Conservation (phyloP, 2,113 vertebrate genomes). For the Dicrurus megarhynchus region DNA sequence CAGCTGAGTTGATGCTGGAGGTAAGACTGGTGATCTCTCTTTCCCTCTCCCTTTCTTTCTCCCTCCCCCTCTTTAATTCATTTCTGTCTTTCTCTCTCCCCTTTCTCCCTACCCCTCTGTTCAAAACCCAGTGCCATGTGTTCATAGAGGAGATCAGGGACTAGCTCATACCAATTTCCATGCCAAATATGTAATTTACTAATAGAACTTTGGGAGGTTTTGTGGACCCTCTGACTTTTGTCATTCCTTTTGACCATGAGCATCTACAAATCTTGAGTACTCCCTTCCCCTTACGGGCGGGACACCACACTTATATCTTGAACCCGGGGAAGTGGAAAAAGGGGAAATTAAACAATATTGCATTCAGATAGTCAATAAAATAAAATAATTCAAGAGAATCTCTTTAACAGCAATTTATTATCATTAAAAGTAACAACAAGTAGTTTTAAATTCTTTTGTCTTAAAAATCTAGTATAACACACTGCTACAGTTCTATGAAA, state of each 20-base stretch:
- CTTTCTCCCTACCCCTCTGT: background rate
- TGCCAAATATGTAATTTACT: background rate
- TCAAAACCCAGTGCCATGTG: background rate
- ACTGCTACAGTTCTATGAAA: conserved; percentile 30
- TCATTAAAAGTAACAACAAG: conserved; percentile 39
- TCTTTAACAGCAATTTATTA: conserved; percentile 58
- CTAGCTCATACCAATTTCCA: background rate
- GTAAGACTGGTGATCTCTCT: background rate
- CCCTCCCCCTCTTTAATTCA: background rate
- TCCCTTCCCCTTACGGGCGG: background rate
- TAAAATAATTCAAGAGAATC: background rate
- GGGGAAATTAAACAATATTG: background rate
- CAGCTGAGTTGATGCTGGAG: background rate
- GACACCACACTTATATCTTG: background rate
- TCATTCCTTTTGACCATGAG: background rate
- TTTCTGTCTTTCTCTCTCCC: background rate
- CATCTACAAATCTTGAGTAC: background rate
- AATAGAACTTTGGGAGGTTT: background rate
- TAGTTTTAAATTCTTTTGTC: conserved; percentile 27
- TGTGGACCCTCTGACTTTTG: background rate
- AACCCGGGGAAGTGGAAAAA: background rate
- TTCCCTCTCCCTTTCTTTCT: background rate
- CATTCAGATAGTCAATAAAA: background rate
- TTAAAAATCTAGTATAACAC: conserved; percentile 43
- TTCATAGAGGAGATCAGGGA: background rate